Conservation (phyloP, 2,113 vertebrate genomes). For the Potamarius usumacintae region DNA sequence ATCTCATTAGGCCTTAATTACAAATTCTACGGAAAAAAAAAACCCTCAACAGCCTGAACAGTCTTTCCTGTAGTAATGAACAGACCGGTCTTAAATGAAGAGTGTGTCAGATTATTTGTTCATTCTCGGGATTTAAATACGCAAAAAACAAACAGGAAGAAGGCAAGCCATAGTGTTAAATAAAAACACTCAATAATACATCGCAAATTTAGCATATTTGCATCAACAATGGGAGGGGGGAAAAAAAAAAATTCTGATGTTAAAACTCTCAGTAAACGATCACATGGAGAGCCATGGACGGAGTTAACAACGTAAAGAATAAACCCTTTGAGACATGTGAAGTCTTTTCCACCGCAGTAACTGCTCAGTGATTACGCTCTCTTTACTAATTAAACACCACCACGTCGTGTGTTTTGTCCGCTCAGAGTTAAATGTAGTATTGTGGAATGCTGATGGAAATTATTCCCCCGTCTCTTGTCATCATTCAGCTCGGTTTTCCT, state of each 20-base stretch:
- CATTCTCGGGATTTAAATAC: neutral
- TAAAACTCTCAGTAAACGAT: neutral
- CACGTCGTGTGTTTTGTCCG: neutral
- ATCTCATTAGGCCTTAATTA: conserved; percentile 1
- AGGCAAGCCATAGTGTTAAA: neutral
- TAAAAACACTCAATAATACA: neutral
- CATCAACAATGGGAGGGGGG: neutral
- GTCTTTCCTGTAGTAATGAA: neutral
- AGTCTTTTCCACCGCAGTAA: neutral
- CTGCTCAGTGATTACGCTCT: neutral
- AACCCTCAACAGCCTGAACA: neutral
- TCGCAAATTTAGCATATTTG: neutral
- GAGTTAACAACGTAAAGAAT: neutral
- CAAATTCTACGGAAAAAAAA: neutral
- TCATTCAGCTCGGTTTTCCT: neutral
- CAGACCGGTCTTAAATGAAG: neutral
- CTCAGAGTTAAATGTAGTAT: too few species aligned
- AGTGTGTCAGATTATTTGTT: neutral
- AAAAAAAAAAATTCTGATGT: neutral
- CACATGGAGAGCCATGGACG: neutral
- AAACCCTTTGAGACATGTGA: neutral
- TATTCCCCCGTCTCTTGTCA: neutral
- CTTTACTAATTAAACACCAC: neutral
- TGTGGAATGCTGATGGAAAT: too few species aligned
- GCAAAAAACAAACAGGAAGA: neutral